Evolutionary conservation across 1,140 invertebrate species (phyloP), one percentile per base, ranked within the genome.

Genomic region (Lepidurus couesii): DNA sequence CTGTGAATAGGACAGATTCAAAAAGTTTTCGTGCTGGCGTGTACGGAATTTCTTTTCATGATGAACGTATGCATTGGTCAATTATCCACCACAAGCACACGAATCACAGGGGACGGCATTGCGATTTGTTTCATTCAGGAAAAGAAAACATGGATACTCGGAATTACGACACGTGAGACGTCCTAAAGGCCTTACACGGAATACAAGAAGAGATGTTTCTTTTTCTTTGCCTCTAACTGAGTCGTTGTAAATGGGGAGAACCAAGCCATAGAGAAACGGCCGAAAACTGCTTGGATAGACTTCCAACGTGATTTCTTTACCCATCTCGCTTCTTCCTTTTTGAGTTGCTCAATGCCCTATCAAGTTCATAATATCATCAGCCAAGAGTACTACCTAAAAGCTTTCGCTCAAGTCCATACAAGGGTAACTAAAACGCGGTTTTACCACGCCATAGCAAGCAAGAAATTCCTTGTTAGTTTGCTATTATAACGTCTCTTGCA

Each of bases 271-370:
- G 93, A 95, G 85, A 98, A 98, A 75, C 94, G 88, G 44, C 96
- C 96, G 86, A 98, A 98, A 1, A 98, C 96, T 5, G 93, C 91
- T 84, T 97, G 94, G 80, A 98, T 92, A 82, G 93, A 97, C 87
- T 96, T 94, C 92, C 95, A 96, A 75, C 92, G 88, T 1, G 94
- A 95, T 81, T 95, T 95, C 81, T 93, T 93, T 21, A 92, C 92
- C 94, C 95, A 97, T 13, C 92, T 87, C 0, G 94, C 93, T 84
- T 96, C 91, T 84, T 97, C 95, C 83, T 96, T 96, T 86, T 97
- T 97, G 81, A 98, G 84, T 86, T 96, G 94, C 84, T 97, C 95
- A 81, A 98, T 98, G 47, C 95, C 95, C 94, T 96, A 83, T 42
- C 81, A 82, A 78, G 75, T 79, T 79, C 26, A 81, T 73, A 80